Percentiles rank a stretch among this genome's conserved stretches.
Evolutionary conservation across 2,797 vertebrate species (phyloP).

Genomic region (Typhlichthys subterraneus): DNA sequence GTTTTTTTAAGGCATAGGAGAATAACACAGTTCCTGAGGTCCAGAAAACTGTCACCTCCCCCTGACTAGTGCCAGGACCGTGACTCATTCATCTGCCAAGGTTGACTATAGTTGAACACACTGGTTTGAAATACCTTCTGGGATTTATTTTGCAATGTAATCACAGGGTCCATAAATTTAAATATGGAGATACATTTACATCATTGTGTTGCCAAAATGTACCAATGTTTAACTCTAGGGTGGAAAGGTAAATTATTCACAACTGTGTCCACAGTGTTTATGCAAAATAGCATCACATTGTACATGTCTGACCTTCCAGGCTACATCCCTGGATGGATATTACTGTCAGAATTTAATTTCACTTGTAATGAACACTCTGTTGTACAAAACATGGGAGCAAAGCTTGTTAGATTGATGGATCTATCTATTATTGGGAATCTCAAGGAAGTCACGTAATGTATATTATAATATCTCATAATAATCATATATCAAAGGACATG

Average conservation of each 20-base stretch:
- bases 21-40: constrained; percentile 52
- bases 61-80: constrained; percentile 15
- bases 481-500: background rate
- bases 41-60: constrained; percentile 47
- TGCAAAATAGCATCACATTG: constrained; percentile 39
- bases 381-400: background rate
- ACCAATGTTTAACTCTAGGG: constrained; percentile 18
- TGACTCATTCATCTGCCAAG: constrained; percentile 21
- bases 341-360: background rate
- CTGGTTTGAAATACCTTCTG: constrained; percentile 24
- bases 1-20: constrained; percentile 45
- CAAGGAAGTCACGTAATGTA: background rate
- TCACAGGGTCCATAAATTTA: constrained; percentile 6
- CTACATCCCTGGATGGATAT: constrained; percentile 2
- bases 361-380: background rate
- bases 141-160: constrained; percentile 12
- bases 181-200: constrained; percentile 32
- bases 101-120: constrained; percentile 27
- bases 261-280: constrained; percentile 35
- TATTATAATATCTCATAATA: constrained; percentile 10
- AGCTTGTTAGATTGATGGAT: too few species aligned
- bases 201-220: constrained; percentile 8
- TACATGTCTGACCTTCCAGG: constrained; percentile 12
- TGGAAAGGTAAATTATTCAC: constrained; percentile 41
- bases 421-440: background rate